Conservation (phyloP, 2,888 invertebrate species). For the Melieria picta region DNA sequence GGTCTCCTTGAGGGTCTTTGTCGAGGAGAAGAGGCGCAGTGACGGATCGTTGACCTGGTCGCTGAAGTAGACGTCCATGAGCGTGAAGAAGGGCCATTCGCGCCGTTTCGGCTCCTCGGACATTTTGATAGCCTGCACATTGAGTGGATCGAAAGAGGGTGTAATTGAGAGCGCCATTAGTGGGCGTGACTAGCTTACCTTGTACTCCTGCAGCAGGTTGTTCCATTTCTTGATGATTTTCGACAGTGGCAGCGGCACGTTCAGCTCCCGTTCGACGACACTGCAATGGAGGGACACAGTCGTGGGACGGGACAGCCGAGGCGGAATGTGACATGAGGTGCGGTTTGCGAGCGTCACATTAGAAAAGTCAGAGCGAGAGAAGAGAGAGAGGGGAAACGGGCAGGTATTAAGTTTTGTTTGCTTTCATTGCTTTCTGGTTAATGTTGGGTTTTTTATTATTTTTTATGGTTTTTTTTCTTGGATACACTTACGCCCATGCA, state of each 20-base stretch:
- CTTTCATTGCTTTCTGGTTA: background rate
- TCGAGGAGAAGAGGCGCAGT: conserved; percentile 65
- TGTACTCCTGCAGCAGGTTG: conserved; percentile 66
- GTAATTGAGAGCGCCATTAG: conserved; percentile 9
- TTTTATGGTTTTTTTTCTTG: background rate
- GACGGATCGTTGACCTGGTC: conserved; percentile 68
- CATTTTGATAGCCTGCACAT: conserved; percentile 63
- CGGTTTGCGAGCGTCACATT: background rate
- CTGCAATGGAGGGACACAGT: conserved; percentile 47
- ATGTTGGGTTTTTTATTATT: background rate
- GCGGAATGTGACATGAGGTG: too few relatives aligned
- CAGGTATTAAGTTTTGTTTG: background rate
- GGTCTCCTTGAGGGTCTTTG: conserved; percentile 66
- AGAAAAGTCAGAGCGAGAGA: background rate
- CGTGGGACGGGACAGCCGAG: too few relatives aligned
- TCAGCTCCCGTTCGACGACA: conserved; percentile 65
- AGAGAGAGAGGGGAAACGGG: conserved; percentile 5
- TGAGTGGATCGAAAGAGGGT: background rate
- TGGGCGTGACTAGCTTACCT: conserved; percentile 49
- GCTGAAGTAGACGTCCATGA: conserved; percentile 67
- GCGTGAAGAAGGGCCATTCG: conserved; percentile 66
- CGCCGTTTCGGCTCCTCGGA: conserved; percentile 67
- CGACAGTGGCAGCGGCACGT: conserved; percentile 66
- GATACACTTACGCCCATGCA: conserved; percentile 66
- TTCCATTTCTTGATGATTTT: conserved; percentile 68